Conservation (phyloP, 2,797 vertebrate species). For the Xyrichtys novacula region DNA sequence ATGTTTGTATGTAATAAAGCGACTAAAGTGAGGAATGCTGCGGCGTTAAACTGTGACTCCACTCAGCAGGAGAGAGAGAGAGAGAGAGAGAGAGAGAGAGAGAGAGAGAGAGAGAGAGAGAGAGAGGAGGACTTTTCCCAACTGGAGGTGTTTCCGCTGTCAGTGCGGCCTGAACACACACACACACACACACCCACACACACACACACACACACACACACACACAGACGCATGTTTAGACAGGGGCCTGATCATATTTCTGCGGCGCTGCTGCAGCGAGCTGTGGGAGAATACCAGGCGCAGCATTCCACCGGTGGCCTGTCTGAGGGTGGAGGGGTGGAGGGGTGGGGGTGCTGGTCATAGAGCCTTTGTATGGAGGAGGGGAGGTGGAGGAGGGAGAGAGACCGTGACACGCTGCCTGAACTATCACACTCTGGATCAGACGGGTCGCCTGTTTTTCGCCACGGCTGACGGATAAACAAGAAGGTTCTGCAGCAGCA, state of each 20-base stretch:
- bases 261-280: slow-evolving; percentile 61
- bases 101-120: background rate
- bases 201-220: slow-evolving; percentile 72
- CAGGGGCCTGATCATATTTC: slow-evolving; percentile 80
- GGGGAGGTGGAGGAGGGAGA: slow-evolving; percentile 37
- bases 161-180: slow-evolving; percentile 63
- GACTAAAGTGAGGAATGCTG: slow-evolving; percentile 8
- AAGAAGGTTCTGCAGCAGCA: slow-evolving; percentile 28
- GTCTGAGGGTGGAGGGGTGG: slow-evolving; percentile 65
- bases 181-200: slow-evolving; percentile 63
- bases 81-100: no score
- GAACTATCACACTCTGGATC: slow-evolving; percentile 57
- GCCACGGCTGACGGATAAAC: slow-evolving; percentile 51
- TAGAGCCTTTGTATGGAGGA: slow-evolving; percentile 64
- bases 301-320: slow-evolving; percentile 78
- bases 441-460: slow-evolving; percentile 44
- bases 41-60: slow-evolving; percentile 25
- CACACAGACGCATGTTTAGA: slow-evolving; percentile 75
- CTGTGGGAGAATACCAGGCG: slow-evolving; percentile 78
- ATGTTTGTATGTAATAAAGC: slow-evolving; percentile 15
- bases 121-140: slow-evolving; percentile 43
- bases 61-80: background rate
- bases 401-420: slow-evolving; percentile 54
- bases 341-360: slow-evolving; percentile 30
- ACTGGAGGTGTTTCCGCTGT: slow-evolving; percentile 68